Evolutionary conservation across 2,797 vertebrate genomes (phyloP), one percentile per base, ranked within the genome.

Genomic region (Myotis findleyi): DNA sequence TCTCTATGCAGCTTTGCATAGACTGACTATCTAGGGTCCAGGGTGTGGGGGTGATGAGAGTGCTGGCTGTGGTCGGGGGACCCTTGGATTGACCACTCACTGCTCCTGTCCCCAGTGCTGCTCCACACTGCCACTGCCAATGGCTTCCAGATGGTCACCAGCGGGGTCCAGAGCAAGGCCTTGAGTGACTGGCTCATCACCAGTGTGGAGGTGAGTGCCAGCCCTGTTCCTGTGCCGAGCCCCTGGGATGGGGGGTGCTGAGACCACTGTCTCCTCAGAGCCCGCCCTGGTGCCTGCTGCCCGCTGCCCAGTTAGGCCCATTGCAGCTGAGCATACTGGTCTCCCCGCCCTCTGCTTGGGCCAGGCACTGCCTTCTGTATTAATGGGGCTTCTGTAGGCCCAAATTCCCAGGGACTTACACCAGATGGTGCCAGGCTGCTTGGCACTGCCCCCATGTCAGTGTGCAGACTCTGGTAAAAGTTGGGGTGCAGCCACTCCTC

Each of bases 131-230:
- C 99, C 87, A 99, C 99, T 3, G 99, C 99, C 93, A 99, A 99
- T 0, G 99, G 99, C 91, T 99, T 99, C 97, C 99, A 99, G 98
- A 99, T 99, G 99, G 99, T 99, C 95, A 99, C 99, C 85, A 99
- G 99, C 0, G 99, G 99, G 84, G 99, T 99, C 89, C 99, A 99
- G 97, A 99, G 99, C 98, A 99, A 99, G 98, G 99, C 99, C 0
- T 96, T 99, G 97, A 99, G 97, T 1, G 99, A 99, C 98, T 99
- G 99, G 99, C 99, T 99, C 94, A 99, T 99, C 96, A 99, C 99
- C 96, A 99, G 99, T 1, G 98, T 99, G 92, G 99, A 99, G 99
- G 99, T 99, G 97, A 99, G 99, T 95, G 72, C n/a, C 33, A 3
- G 12, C 27, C 64, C 27, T 14, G 51, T 25, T 81, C 27, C 79